These are phyloP conservation scores for Catajapyx aquilonaris DNA, from an alignment of 1,140 invertebrate genomes.

Conservation along the genomic window DNA sequence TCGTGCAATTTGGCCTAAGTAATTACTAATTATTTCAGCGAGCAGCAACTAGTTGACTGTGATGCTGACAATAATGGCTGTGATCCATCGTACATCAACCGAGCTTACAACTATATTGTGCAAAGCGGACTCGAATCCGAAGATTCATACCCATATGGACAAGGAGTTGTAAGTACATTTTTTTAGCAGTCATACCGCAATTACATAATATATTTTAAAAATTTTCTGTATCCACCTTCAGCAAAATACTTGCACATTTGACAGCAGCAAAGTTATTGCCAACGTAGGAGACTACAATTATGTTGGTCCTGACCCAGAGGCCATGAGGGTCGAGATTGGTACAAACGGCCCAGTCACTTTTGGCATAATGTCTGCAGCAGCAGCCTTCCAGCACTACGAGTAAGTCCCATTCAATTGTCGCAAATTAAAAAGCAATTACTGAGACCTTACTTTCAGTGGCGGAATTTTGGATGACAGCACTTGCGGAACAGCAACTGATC, in stretches of 20 bases:
- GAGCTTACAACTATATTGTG: constrained; percentile 75
- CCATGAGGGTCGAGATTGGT: constrained; percentile 54
- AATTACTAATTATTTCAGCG: constrained; percentile 98
- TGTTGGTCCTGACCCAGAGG: constrained; percentile 44
- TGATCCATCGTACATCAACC: constrained; percentile 84
- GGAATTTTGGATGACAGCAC: constrained; percentile 39
- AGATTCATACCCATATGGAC: too few relatives aligned
- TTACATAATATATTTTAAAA: too few relatives aligned
- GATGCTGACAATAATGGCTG: constrained; percentile 83
- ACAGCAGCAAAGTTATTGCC: constrained; percentile 47
- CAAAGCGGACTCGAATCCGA: constrained; percentile 86
- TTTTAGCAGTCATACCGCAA: too few relatives aligned
- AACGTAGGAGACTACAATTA: constrained; percentile 71
- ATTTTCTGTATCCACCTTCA: too few relatives aligned
- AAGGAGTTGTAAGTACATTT: too few relatives aligned
- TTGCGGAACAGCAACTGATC: constrained; percentile 55
- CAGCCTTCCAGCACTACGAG: constrained; percentile 62
- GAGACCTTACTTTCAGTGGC: too few relatives aligned
- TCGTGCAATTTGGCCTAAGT: too few relatives aligned
- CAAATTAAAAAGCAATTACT: too few relatives aligned
- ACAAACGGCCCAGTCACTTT: constrained; percentile 72
- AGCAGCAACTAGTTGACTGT: too few relatives aligned
- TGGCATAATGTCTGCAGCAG: constrained; percentile 76
- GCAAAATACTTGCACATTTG: too few relatives aligned
- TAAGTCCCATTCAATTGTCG: too few relatives aligned